Evolutionary conservation across 2,113 vertebrate genomes (phyloP).

Genomic region (Artemisiospiza belli): DNA sequence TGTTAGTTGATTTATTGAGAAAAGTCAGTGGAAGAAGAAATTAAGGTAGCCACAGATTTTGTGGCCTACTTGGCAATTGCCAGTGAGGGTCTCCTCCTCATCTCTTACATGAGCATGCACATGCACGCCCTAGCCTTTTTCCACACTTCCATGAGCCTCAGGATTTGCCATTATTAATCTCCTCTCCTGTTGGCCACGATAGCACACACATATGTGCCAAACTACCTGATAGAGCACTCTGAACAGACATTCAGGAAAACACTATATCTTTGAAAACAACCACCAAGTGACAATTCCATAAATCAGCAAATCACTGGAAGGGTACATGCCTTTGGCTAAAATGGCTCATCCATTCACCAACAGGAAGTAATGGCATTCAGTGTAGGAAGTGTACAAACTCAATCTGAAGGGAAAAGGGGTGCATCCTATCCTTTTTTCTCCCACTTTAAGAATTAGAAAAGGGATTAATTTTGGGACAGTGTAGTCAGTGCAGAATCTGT

Average conservation of each 20-base stretch:
- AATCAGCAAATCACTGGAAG: neutral
- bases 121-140: neutral
- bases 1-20: neutral
- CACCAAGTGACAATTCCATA: neutral
- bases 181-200: neutral
- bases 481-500: neutral
- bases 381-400: neutral
- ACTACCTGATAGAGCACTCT: neutral
- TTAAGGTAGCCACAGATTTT: neutral
- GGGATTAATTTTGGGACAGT: neutral
- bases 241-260: neutral
- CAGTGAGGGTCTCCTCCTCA: neutral
- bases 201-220: neutral
- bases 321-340: neutral
- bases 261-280: neutral
- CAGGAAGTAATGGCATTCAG: neutral
- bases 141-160: neutral
- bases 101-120: accelerated
- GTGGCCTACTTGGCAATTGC: neutral
- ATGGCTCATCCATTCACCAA: neutral
- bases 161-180: neutral
- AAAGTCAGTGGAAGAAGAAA: neutral
- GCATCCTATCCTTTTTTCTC: neutral
- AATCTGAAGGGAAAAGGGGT: neutral
- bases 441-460: neutral